A percentile compares a stretch with the other conserved stretches of the same genome.
phyloP scores from a whole-genome alignment of 2,113 vertebrate species.

The Diglossa brunneiventris region DNA sequence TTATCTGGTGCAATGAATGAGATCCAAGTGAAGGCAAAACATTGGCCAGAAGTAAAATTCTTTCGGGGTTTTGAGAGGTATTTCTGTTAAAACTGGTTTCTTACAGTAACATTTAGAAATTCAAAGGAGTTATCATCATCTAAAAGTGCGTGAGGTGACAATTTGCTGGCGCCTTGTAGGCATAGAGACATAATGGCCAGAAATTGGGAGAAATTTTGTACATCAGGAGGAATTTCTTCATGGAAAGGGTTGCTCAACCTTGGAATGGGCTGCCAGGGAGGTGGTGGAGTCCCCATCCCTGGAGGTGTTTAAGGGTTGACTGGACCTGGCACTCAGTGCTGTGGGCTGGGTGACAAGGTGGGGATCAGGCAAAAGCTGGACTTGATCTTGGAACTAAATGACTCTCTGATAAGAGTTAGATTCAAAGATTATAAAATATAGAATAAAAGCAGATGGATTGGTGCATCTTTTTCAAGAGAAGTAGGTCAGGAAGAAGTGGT shows the following conservation, averaged over 20 bases:
- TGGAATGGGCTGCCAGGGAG: background rate
- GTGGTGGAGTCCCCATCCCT: background rate
- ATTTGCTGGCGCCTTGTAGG: background rate
- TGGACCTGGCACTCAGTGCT: background rate
- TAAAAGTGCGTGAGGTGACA: background rate
- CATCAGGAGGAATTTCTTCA: background rate
- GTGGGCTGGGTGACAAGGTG: background rate
- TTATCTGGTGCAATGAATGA: background rate
- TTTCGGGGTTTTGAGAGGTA: background rate
- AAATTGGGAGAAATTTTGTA: background rate
- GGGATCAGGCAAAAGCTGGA: background rate
- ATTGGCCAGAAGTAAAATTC: background rate
- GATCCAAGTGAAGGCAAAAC: background rate
- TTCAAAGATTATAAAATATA: background rate
- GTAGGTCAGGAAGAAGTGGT: too few relatives aligned
- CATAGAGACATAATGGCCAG: background rate
- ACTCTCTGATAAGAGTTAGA: background rate
- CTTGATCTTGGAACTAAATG: background rate
- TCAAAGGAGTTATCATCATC: background rate
- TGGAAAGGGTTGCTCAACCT: too few relatives aligned
- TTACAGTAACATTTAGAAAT: background rate
- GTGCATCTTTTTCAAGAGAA: background rate
- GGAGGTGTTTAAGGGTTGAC: fast-evolving
- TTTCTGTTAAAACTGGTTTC: background rate
- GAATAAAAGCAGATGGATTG: background rate